phyloP scores from a whole-genome alignment of 1,140 invertebrate species.

The Dendroctonus ponderosae region DNA sequence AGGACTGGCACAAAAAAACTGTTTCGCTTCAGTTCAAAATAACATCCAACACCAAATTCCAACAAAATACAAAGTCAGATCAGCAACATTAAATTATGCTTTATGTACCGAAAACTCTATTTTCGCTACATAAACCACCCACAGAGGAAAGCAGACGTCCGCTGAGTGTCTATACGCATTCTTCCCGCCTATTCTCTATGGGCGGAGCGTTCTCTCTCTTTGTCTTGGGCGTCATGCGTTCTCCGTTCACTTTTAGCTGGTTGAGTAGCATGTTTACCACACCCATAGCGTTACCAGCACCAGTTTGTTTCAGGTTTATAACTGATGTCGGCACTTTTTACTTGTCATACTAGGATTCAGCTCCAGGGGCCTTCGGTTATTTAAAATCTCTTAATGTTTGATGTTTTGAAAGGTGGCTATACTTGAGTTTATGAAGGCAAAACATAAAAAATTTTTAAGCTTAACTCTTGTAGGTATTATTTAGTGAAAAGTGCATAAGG shows the following conservation, averaged over 20 bases:
- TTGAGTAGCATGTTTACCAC: conserved; percentile 13
- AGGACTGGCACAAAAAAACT: too few relatives aligned
- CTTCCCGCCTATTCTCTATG: conserved; percentile 1
- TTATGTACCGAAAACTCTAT: conserved; percentile 28
- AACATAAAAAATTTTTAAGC: too few relatives aligned
- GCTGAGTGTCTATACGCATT: neutral
- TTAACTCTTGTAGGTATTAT: too few relatives aligned
- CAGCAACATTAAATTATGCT: conserved; percentile 25
- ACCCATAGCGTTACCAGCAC: conserved; percentile 18
- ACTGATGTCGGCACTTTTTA: conserved; percentile 20
- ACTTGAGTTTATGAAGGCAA: too few relatives aligned
- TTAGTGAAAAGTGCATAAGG: too few relatives aligned
- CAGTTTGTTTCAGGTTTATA: conserved; percentile 16
- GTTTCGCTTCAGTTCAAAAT: too few relatives aligned
- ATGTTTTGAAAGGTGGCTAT: too few relatives aligned
- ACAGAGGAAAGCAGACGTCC: neutral
- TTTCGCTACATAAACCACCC: conserved; percentile 27
- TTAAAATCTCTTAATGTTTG: too few relatives aligned
- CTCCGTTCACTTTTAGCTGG: conserved; percentile 6
- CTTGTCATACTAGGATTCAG: neutral
- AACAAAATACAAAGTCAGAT: conserved; percentile 31
- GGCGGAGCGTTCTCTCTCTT: conserved; percentile 6
- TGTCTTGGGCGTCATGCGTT: neutral
- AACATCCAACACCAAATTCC: neutral
- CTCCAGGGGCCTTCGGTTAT: too few relatives aligned